Conservation (phyloP, 2,888 invertebrate species). For the Alloscopus bannaensis region DNA sequence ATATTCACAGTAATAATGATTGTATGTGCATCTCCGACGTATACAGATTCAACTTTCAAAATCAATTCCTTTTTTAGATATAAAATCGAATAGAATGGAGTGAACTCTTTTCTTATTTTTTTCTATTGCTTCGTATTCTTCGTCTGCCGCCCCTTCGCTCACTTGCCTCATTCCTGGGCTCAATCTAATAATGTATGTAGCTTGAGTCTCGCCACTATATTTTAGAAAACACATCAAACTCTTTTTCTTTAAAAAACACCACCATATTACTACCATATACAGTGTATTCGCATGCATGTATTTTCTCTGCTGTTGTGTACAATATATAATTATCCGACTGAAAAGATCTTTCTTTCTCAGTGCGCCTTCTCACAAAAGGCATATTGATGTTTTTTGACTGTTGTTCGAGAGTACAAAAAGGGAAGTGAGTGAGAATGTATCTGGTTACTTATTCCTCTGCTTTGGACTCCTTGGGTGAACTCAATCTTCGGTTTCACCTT, state of each 20-base stretch:
- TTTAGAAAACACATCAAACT: constrained; percentile 18
- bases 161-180: constrained; percentile 21
- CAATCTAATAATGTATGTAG: constrained; percentile 35
- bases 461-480: not conserved
- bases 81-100: constrained; percentile 43
- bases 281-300: not conserved
- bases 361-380: not conserved
- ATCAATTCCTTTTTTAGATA: constrained; percentile 49
- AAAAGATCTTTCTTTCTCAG: not conserved
- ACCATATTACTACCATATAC: not conserved
- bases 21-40: constrained; percentile 9
- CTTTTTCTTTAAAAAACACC: not conserved
- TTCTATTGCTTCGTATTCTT: not conserved
- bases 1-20: too few relatives aligned
- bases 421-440: not conserved
- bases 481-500: constrained; percentile 18
- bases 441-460: constrained; percentile 1
- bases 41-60: constrained; percentile 43
- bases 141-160: constrained; percentile 13
- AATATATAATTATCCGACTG: not conserved
- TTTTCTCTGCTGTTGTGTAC: too few relatives aligned
- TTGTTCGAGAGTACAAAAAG: not conserved
- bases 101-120: constrained; percentile 31
- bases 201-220: constrained; percentile 27
- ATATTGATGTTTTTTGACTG: not conserved